These are phyloP conservation scores for Drosophila bifasciata DNA, from an alignment of 1,140 invertebrate species.

Conservation along the genomic window DNA sequence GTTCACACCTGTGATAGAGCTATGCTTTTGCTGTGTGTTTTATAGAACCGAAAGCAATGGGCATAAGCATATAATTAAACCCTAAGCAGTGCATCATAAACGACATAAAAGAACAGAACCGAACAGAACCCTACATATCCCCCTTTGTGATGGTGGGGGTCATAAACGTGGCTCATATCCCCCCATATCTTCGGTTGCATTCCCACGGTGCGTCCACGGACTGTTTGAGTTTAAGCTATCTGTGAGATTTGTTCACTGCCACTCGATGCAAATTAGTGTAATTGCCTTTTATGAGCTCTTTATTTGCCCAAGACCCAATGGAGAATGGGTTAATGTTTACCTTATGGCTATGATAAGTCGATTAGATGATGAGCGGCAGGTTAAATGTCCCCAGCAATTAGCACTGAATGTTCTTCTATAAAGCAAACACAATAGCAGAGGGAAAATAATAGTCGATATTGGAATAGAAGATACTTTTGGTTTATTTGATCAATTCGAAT, in stretches of 20 bases:
- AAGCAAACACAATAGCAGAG: too few species aligned
- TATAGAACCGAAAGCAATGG: conserved; percentile 13
- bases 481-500: too few species aligned
- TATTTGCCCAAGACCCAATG: conserved; percentile 18
- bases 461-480: too few species aligned
- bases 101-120: conserved; percentile 42
- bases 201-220: conserved; percentile 44
- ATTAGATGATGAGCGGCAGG: background rate
- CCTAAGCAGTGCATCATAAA: conserved; percentile 21
- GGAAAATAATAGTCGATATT: too few species aligned
- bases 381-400: background rate
- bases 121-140: conserved; percentile 9
- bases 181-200: conserved; percentile 45
- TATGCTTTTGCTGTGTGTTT: conserved; percentile 19
- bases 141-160: conserved; percentile 1
- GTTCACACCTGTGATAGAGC: conserved; percentile 58
- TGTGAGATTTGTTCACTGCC: conserved; percentile 44
- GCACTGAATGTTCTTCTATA: background rate
- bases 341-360: conserved; percentile 16
- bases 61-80: conserved; percentile 34
- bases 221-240: conserved; percentile 32
- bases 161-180: conserved; percentile 2
- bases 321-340: conserved; percentile 10
- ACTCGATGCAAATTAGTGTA: conserved; percentile 65
- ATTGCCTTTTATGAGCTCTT: conserved; percentile 62